Evolutionary conservation across 2,888 invertebrate species (phyloP).

Genomic region (Cantharis flavilabris): DNA sequence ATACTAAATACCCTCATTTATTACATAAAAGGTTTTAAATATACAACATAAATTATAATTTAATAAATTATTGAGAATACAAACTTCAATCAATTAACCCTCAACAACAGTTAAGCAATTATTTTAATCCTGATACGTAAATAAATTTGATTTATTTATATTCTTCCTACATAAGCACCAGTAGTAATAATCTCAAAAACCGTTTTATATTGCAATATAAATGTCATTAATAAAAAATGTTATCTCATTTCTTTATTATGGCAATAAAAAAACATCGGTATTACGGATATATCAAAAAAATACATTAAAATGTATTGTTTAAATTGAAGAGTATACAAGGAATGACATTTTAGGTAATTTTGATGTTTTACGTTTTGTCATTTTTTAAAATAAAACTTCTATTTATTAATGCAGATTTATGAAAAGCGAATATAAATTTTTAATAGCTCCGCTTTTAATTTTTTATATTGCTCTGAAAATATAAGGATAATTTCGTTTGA

Average conservation of each 20-base stretch:
- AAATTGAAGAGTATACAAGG: background rate
- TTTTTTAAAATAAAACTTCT: background rate
- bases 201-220: slow-evolving; percentile 4
- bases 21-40: background rate
- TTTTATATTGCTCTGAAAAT: background rate
- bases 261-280: slow-evolving; percentile 1
- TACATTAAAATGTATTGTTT: background rate
- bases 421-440: background rate
- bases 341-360: slow-evolving; percentile 1
- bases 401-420: background rate
- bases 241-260: slow-evolving; percentile 1
- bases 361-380: background rate
- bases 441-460: background rate
- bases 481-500: no score
- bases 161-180: background rate
- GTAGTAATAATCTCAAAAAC: slow-evolving; percentile 4
- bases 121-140: slow-evolving; percentile 12
- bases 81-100: slow-evolving; percentile 18
- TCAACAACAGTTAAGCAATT: slow-evolving; percentile 4
- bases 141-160: slow-evolving; percentile 16
- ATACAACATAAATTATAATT: background rate
- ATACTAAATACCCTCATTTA: background rate
- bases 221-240: slow-evolving; percentile 2
- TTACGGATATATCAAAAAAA: background rate
- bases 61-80: slow-evolving; percentile 3